These are phyloP conservation scores for Pogonognathellus flavescens DNA, from an alignment of 1,140 invertebrate genomes.

Conservation along the genomic window DNA sequence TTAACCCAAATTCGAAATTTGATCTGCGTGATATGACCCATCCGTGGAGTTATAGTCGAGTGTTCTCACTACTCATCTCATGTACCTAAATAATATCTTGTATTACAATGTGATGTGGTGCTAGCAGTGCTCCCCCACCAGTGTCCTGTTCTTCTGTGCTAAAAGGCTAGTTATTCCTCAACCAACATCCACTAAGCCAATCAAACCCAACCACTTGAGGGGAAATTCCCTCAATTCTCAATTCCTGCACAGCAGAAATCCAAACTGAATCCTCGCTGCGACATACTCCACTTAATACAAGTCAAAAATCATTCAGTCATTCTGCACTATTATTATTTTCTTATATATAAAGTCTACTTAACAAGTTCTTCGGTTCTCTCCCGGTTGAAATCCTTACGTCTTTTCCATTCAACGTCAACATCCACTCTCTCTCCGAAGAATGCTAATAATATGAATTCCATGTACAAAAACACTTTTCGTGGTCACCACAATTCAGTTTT, in stretches of 20 bases:
- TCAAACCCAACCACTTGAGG: conserved; percentile 20
- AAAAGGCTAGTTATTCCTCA: no score
- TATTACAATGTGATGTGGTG: conserved; percentile 40
- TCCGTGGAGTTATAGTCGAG: conserved; percentile 2
- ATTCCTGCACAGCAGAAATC: not conserved
- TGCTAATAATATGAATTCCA: no score
- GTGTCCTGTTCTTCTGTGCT: no score
- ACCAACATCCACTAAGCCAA: not conserved
- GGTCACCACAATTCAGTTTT: no score
- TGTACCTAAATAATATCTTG: not conserved
- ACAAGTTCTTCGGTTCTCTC: not conserved
- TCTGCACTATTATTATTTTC: conserved; percentile 4
- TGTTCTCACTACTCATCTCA: conserved; percentile 27
- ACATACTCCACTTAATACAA: not conserved
- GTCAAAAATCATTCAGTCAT: not conserved
- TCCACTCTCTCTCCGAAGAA: no score
- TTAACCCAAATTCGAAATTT: conserved; percentile 49
- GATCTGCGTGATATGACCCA: conserved; percentile 36
- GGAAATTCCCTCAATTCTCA: conserved; percentile 15
- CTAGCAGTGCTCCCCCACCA: not conserved
- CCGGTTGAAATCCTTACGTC: not conserved
- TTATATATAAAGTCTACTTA: not conserved
- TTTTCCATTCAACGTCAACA: not conserved
- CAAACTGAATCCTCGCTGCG: not conserved
- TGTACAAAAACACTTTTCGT: no score